Base-by-base conservation (phyloP, 2,888 invertebrate genomes). In the Drosophila pullipes region DNA sequence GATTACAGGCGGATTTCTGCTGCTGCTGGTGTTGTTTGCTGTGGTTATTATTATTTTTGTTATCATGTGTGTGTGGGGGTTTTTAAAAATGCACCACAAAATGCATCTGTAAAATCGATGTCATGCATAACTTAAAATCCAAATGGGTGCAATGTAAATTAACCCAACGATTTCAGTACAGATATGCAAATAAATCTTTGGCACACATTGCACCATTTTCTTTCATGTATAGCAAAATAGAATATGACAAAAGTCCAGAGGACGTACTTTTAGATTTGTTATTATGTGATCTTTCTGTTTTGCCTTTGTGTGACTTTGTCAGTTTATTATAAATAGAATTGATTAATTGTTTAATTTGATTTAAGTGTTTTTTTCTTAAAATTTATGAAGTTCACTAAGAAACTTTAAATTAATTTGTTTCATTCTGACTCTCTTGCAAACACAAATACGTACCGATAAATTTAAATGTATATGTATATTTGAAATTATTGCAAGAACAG, bases 81-180 rank as follows among this genome's bases (percentile, higher is more conserved):
- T 72, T 69, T 72, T 69, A 69, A 67, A 67, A 67, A 68, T 50
- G 73, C 60, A 78, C 87, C 74, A 69, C 79, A 78, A 72, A 86
- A 82, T 84, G 82, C 87, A 89, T 84, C 69, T 59, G 67, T 69
- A 71, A 84, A 87, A 84, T 85, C 85, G 84, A 85, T 85, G 89
- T 76, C 84, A 89, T 84, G 87, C 82, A 89, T 85, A 85, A 84
- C 76, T 87, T 71, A 76, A 68, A 53, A 70, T 58, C 50, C 49
- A 53, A 53, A 64, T 37, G 33, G 49, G 28, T 54, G 49, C 16
- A 44, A 18, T 57, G 3, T 22, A 44, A 59, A 25, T 44, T 28
- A 49, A 33, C 25, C 53, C 33, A 33, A 65, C 41, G 18, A 18
- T 41, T 30, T 47, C 28, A 1, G 9, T 41, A 25, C 39, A 41